Base-by-base conservation (phyloP, 2,888 invertebrate species). In the Stenotaenia linearis region DNA sequence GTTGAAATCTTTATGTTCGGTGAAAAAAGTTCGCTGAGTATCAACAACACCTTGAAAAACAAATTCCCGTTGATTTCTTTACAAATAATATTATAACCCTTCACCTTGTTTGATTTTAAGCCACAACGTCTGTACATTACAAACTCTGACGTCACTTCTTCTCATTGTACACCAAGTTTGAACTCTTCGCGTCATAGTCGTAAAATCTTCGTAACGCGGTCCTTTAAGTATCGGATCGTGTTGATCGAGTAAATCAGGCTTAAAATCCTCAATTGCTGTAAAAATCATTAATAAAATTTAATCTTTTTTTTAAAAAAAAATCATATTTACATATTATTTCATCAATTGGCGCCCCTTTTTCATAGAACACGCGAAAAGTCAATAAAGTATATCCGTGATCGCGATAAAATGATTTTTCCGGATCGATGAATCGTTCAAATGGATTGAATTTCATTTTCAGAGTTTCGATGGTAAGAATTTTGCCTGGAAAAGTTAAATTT, bases 121-220 rank as follows among this genome's bases (percentile, higher is more conserved):
- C 80, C 82, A 82, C 1, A 83, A 12, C 1, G 82, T 80, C 45
- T 83, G 83, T 12, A 80, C 81, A 78, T 83, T 82, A 78, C 81
- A 81, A 74, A 83, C 77, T 40, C 77, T 37, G 9, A 77, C 30
- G 23, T 77, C 50, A n/a, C 45, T 45, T 77, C 77, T 37, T 23
- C 50, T 77, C 23, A 21, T 18, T 12, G 50, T 21, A 23, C 77
- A 77, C 77, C 77, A 77, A 10, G 37, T 40, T 23, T 77, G 77
- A 40, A 77, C 77, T 45, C 40, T 77, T 10, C 77, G 7, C 6
- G 40, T 77, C 37, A 77, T 10, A 9, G 45, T n/a, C 3, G 77
- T 77, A 23, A 77, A 77, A 45, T 77, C 77, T 77, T 77, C 77
- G 21, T 77, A 77, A 10, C 12, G 35, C 6, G 77, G 77, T 28